A percentile compares a stretch with the other conserved stretches of the same genome.
Conservation (phyloP, 2,888 invertebrate species). For the Parnassius smintheus region DNA sequence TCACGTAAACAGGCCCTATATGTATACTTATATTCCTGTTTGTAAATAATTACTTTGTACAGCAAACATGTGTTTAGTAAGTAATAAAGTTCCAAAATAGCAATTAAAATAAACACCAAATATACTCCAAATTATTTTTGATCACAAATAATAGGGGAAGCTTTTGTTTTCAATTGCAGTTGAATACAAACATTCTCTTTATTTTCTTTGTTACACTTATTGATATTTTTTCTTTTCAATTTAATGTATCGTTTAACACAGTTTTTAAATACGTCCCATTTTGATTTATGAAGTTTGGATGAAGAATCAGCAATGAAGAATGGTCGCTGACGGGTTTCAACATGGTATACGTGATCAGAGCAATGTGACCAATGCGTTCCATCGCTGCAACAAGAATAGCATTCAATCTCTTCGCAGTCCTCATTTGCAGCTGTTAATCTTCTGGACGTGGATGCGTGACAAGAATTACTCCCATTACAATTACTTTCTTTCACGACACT, state of each 20-base stretch:
- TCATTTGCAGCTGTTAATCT: conserved; percentile 53
- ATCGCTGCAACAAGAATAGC: conserved; percentile 41
- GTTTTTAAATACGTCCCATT: conserved; percentile 51
- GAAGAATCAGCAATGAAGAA: conserved; percentile 54
- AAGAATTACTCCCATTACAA: conserved; percentile 41
- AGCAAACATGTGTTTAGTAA: too few species aligned
- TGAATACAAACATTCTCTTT: conserved; percentile 24
- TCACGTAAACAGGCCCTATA: too few species aligned
- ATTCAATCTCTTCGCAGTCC: conserved; percentile 44
- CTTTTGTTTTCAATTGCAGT: conserved; percentile 8
- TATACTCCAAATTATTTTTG: conserved; percentile 16
- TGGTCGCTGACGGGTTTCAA: conserved; percentile 44
- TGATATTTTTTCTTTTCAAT: conserved; percentile 31
- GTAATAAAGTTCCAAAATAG: not conserved
- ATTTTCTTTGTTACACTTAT: conserved; percentile 28
- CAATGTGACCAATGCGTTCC: conserved; percentile 44
- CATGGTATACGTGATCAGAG: conserved; percentile 38
- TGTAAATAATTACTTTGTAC: too few species aligned
- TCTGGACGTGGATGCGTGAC: conserved; percentile 58
- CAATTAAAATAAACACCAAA: not conserved
- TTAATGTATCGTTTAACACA: conserved; percentile 43
- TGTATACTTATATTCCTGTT: too few species aligned
- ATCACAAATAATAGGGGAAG: conserved; percentile 9
- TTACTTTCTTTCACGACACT: conserved; percentile 37
- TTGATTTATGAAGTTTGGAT: conserved; percentile 47